Percentiles rank a stretch among this genome's conserved stretches.
These are phyloP conservation scores for Callyntrura guangdongensis DNA, from an alignment of 2,888 invertebrate genomes.

Conservation along the genomic window DNA sequence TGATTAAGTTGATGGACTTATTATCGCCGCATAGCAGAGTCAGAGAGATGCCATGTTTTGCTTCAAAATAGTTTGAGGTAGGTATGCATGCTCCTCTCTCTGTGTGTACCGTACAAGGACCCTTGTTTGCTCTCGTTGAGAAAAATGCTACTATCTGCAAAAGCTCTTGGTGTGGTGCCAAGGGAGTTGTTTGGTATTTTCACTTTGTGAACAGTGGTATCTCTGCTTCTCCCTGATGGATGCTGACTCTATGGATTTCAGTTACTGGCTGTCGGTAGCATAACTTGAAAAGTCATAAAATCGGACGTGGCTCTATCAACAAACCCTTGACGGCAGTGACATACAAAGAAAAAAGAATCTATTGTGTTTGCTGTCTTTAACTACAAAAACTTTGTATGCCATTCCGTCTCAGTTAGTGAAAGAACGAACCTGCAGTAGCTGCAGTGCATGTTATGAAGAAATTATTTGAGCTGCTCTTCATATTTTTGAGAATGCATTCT, in stretches of 20 bases:
- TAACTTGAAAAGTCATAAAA: constrained; percentile 41
- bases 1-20: constrained; percentile 65
- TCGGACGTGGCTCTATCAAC: constrained; percentile 4
- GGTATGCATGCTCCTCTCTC: not conserved
- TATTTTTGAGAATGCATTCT: not conserved
- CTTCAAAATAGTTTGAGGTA: constrained; percentile 39
- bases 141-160: constrained; percentile 5
- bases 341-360: constrained; percentile 18
- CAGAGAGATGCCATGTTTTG: constrained; percentile 46
- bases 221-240: not conserved
- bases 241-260: not conserved
- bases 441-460: not conserved
- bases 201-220: not conserved
- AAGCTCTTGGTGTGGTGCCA: constrained; percentile 51
- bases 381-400: not conserved
- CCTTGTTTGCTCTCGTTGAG: constrained; percentile 25
- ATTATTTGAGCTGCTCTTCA: not conserved
- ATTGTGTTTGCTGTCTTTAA: not conserved
- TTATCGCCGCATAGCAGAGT: constrained; percentile 22
- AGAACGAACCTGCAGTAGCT: not conserved
- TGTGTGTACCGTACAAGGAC: constrained; percentile 24
- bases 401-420: not conserved
- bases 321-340: constrained; percentile 28
- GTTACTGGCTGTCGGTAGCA: not conserved
- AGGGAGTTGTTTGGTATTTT: constrained; percentile 3